Conservation (phyloP, 2,797 vertebrate species). For the Emys orbicularis region DNA sequence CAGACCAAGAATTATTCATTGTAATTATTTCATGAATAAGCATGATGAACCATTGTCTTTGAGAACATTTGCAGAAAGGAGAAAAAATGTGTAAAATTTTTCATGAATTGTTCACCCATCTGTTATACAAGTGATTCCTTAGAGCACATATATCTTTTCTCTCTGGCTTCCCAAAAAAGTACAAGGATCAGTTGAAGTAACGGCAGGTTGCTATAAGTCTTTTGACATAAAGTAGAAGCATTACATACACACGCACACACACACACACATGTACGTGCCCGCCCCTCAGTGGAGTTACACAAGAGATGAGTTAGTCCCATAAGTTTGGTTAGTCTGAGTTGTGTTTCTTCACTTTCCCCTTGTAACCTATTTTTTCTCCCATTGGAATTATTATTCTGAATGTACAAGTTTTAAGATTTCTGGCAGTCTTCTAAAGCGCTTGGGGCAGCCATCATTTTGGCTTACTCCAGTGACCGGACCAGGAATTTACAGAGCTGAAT, state of each 20-base stretch:
- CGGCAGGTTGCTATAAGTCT: not conserved
- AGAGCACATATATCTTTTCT: not conserved
- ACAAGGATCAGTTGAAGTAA: not conserved
- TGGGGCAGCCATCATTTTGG: not conserved
- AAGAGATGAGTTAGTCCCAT: not conserved
- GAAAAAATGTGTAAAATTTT: not conserved
- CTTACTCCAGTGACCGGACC: not conserved
- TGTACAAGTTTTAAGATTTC: not conserved
- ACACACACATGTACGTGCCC: too few relatives aligned
- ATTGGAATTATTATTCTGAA: conserved; percentile 20
- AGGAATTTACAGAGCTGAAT: not conserved
- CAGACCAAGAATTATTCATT: not conserved
- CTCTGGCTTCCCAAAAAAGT: not conserved
- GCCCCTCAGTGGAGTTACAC: not conserved
- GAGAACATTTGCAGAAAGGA: not conserved
- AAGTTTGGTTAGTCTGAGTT: not conserved
- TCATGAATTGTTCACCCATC: not conserved
- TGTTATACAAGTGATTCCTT: not conserved
- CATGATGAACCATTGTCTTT: not conserved
- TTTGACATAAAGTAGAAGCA: not conserved
- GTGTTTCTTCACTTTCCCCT: not conserved
- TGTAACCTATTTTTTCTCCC: not conserved
- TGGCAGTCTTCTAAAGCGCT: not conserved
- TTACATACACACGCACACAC: not conserved
- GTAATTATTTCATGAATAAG: not conserved